phyloP scores from a whole-genome alignment of 2,113 vertebrate species.

The Neolamprologus fasciatus region DNA sequence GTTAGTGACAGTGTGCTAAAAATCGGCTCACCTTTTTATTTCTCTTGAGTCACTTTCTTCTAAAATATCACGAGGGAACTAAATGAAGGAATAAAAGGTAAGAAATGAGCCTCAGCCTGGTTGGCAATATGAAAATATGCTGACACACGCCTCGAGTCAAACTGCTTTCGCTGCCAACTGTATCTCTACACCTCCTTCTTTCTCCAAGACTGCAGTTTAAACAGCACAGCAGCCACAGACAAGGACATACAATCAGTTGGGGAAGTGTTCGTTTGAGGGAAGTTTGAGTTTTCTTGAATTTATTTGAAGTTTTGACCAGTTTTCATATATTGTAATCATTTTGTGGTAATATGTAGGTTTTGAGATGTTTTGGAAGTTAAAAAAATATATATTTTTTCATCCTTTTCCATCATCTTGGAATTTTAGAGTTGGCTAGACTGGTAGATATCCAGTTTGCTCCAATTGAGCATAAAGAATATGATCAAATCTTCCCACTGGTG shows the following conservation, averaged over 20 bases:
- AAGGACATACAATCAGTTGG: neutral
- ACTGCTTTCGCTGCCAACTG: neutral
- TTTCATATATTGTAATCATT: neutral
- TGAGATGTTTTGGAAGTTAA: neutral
- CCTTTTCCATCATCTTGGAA: neutral
- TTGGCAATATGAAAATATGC: neutral
- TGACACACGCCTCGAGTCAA: neutral
- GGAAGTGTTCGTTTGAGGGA: neutral
- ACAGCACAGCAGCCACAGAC: neutral
- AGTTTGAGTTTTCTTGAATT: neutral
- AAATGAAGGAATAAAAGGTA: neutral
- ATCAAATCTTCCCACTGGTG: neutral
- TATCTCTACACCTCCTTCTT: neutral
- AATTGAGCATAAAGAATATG: neutral
- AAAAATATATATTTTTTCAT: rapidly evolving
- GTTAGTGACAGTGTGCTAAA: neutral
- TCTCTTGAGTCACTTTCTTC: neutral
- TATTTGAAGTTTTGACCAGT: neutral
- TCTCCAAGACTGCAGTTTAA: neutral
- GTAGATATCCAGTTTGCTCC: neutral
- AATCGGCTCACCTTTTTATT: neutral
- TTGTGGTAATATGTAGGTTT: neutral
- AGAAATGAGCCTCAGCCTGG: neutral
- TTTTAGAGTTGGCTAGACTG: neutral
- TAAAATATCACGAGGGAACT: neutral